A percentile compares a stretch with the other conserved stretches of the same genome.
Evolutionary conservation across 2,113 vertebrate genomes (phyloP).

Genomic region (Malurus alboscapulatus): DNA sequence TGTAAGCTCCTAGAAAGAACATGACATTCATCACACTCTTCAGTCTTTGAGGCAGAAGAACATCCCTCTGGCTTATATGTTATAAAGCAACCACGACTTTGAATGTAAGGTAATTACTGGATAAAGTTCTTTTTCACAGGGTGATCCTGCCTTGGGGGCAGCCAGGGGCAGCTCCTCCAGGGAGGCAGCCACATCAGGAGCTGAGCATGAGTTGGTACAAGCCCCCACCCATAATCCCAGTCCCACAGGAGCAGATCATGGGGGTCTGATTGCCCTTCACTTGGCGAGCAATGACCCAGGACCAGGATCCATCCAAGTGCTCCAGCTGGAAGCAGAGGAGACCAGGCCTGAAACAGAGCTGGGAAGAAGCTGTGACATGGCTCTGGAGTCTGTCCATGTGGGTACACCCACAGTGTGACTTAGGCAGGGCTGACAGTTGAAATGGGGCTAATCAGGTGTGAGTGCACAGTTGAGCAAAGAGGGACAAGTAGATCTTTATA

Average conservation of each 20-base stretch:
- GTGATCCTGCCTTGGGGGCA: not conserved
- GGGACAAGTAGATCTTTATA: not conserved
- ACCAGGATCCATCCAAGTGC: not conserved
- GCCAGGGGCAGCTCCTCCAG: not conserved
- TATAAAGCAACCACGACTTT: not conserved
- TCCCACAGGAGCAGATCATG: not conserved
- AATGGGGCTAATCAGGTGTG: not conserved
- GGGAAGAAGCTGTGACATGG: not conserved
- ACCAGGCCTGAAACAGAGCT: not conserved
- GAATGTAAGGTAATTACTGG: not conserved
- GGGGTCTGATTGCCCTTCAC: not conserved
- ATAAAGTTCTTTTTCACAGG: not conserved
- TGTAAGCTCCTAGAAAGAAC: not conserved
- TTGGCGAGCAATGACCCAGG: not conserved
- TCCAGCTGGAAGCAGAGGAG: not conserved
- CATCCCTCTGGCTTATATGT: not conserved
- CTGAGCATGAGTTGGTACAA: not conserved
- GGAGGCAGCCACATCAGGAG: not conserved
- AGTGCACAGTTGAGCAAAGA: not conserved
- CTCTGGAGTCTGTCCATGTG: not conserved
- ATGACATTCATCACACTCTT: not conserved
- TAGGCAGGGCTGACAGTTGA: not conserved
- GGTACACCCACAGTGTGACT: accelerated
- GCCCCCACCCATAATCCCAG: not conserved
- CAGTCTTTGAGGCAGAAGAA: not conserved